These are phyloP conservation scores for Rallus crepitans DNA, from an alignment of 2,797 vertebrate species.

Conservation along the genomic window DNA sequence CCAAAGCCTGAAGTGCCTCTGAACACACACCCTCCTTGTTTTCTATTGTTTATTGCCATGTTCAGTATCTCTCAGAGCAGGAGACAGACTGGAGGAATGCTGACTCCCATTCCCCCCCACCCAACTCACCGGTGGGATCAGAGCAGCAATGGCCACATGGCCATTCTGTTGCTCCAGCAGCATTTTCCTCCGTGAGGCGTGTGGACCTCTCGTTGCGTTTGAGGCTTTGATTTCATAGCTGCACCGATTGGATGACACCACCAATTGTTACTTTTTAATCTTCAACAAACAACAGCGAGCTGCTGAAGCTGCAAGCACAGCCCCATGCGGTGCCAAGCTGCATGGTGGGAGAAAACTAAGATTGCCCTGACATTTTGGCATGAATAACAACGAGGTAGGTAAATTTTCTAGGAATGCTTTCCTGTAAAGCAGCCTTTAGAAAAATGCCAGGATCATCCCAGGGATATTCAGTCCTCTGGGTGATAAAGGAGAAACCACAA, in stretches of 20 bases:
- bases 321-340: slow-evolving; percentile 1
- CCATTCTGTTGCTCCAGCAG: neutral
- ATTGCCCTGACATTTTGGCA: neutral
- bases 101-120: neutral
- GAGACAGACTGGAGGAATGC: neutral
- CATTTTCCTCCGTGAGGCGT: neutral
- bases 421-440: neutral
- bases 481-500: neutral
- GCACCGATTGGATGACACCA: slow-evolving; percentile 3
- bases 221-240: slow-evolving; percentile 31
- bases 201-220: neutral
- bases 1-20: slow-evolving; percentile 5
- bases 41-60: neutral
- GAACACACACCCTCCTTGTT: neutral
- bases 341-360: neutral
- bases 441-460: neutral
- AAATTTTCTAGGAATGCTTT: neutral
- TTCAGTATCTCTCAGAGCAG: neutral
- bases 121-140: neutral
- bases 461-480: neutral
- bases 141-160: neutral
- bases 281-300: slow-evolving; percentile 3
- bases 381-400: slow-evolving; percentile 3
- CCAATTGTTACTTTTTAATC: slow-evolving; percentile 36
- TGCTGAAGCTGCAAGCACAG: neutral